Conservation (phyloP, 1,140 invertebrate genomes). For the Trypoxylus dichotomus region DNA sequence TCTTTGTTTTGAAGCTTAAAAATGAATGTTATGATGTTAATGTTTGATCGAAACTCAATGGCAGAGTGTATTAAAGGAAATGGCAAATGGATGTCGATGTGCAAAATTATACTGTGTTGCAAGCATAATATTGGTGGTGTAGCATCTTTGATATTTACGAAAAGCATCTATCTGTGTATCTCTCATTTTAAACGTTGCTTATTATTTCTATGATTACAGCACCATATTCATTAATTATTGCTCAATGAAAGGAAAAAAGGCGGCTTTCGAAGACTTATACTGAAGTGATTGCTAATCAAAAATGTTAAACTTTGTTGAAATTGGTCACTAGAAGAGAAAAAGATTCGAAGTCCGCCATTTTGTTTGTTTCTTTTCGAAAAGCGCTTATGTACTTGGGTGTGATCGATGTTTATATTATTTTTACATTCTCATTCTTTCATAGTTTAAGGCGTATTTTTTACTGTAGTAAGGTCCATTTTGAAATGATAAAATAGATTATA, state of each 20-base stretch:
- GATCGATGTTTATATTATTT: background rate
- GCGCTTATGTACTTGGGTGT: background rate
- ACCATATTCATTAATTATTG: background rate
- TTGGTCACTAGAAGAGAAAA: no score
- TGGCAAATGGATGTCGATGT: background rate
- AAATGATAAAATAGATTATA: no score
- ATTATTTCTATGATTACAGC: background rate
- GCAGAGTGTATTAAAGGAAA: background rate
- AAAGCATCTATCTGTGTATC: background rate
- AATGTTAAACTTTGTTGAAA: no score
- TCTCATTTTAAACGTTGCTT: background rate
- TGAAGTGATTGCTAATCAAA: background rate
- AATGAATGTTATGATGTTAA: background rate
- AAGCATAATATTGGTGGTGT: background rate
- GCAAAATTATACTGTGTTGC: background rate
- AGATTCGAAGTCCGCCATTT: background rate
- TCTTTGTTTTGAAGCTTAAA: conserved; percentile 3
- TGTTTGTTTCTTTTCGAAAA: background rate
- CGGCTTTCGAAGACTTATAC: background rate
- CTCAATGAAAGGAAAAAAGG: background rate
- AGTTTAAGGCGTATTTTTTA: no score
- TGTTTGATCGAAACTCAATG: background rate
- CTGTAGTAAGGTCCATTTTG: no score
- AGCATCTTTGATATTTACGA: background rate
- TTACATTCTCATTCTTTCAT: no score